phyloP scores from a whole-genome alignment of 1,140 invertebrate genomes.

The Gonatopus flavifemur region DNA sequence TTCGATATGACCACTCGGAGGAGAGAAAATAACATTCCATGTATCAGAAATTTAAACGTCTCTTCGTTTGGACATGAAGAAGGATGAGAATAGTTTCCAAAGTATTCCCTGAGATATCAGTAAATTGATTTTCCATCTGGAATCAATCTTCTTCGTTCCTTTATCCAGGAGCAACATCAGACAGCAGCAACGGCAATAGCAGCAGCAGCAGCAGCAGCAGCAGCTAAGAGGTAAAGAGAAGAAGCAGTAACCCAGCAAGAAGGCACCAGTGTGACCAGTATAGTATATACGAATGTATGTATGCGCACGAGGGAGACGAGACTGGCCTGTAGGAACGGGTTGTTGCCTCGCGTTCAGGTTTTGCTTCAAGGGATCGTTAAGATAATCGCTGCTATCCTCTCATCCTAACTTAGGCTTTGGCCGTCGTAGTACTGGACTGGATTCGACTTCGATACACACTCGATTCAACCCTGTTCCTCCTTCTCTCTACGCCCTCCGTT shows the following conservation, averaged over 20 bases:
- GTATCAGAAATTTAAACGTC: no score
- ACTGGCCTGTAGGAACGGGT: constrained; percentile 40
- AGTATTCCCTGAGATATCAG: no score
- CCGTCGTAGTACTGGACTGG: constrained; percentile 23
- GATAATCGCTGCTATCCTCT: constrained; percentile 57
- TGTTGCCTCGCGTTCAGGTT: constrained; percentile 58
- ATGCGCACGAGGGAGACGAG: not conserved
- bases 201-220: no score
- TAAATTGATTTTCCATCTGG: constrained; percentile 2
- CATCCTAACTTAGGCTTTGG: constrained; percentile 54
- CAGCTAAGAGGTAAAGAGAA: not conserved
- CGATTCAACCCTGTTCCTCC: constrained; percentile 6
- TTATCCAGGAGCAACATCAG: constrained; percentile 17
- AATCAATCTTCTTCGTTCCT: constrained; percentile 19
- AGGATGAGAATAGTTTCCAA: no score
- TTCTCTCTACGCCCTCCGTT: constrained; percentile 6
- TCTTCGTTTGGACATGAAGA: no score
- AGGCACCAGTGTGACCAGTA: not conserved
- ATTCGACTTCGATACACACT: constrained; percentile 12
- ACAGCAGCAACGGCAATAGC: not conserved
- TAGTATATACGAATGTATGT: constrained; percentile 4
- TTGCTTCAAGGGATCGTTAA: constrained; percentile 57
- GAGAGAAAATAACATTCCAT: no score
- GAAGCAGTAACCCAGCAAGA: not conserved
- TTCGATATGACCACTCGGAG: no score